These are phyloP conservation scores for Synergus umbraculus DNA, from an alignment of 2,888 invertebrate species.

Conservation along the genomic window DNA sequence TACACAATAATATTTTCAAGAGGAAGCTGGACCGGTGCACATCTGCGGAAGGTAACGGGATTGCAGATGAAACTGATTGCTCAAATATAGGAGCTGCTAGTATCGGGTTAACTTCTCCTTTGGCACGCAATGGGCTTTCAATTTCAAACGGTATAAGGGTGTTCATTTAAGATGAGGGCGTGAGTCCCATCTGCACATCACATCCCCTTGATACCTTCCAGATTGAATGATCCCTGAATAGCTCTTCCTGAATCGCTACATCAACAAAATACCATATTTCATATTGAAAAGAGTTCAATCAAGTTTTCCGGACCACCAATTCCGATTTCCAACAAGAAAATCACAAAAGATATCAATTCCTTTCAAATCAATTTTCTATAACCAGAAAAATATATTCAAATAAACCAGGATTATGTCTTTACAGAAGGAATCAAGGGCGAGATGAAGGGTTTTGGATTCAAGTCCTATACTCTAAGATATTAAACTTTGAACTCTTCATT, in stretches of 20 bases:
- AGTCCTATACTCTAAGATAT: no score
- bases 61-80: conserved; percentile 20
- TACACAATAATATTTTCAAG: conserved; percentile 5
- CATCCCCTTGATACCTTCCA: conserved; percentile 23
- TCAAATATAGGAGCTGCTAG: conserved; percentile 23
- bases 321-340: conserved; percentile 7
- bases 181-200: conserved; percentile 18
- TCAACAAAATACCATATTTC: conserved; percentile 38
- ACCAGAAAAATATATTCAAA: no score
- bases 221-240: conserved; percentile 28
- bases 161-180: conserved; percentile 34
- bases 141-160: conserved; percentile 37
- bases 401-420: no score
- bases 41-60: conserved; percentile 32
- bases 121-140: conserved; percentile 3
- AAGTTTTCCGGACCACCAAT: not conserved
- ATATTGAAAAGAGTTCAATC: conserved; percentile 29
- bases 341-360: not conserved
- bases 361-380: not conserved
- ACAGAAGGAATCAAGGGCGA: no score
- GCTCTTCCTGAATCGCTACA: conserved; percentile 24
- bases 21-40: conserved; percentile 16
- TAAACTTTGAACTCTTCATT: no score
- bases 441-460: no score
- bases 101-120: conserved; percentile 27